Base-by-base conservation (phyloP, 2,888 invertebrate genomes). In the Chrysodeixis includens region DNA sequence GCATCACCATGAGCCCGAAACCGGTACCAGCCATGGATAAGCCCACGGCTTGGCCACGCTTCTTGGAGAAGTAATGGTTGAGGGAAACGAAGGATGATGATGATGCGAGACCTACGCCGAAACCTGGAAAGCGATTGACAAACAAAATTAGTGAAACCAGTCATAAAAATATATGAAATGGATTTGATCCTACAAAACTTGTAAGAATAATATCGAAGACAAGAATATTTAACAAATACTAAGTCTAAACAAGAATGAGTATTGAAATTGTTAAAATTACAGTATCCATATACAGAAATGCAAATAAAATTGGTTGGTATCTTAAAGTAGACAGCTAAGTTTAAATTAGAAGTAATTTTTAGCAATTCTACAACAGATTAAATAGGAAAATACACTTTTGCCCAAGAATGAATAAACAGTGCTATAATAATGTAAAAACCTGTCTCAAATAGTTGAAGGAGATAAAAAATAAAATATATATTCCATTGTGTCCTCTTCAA, bases 11-110 rank as follows among this genome's bases (percentile, higher is more conserved):
- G 94, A 97, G 96, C 4, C 97, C 97, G 79, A 97, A 95, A 5
- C 97, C 97, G 0, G 97, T 97, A 0, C 97, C 97, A 0, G 97
- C 97, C 96, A 97, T 97, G 0, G 97, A 97, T 26, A 97, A 93
- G 0, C 97, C 97, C 8, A 97, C 97, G 0, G 97, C 97, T 87
- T 97, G 97, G 0, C 97, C 97, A 22, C 97, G 96, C 86, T 97
- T 97, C 87, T 97, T 96, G 16, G 96, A 95, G 86, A 97, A 97
- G 86, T 97, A 97, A 83, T 97, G 97, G 89, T 97, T 97, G 2
- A 97, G 91, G 0, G 97, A 97, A 10, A 98, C 97, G 88, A 98
- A 97, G 0, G 97, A 97, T 14, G 97, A 97, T 14, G 97, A 96
- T 16, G 97, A 96, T 0, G 97, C 97, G 35, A 98, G 93, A 10